These are phyloP conservation scores for Erannis defoliaria DNA, from an alignment of 2,888 invertebrate genomes.

Conservation along the genomic window DNA sequence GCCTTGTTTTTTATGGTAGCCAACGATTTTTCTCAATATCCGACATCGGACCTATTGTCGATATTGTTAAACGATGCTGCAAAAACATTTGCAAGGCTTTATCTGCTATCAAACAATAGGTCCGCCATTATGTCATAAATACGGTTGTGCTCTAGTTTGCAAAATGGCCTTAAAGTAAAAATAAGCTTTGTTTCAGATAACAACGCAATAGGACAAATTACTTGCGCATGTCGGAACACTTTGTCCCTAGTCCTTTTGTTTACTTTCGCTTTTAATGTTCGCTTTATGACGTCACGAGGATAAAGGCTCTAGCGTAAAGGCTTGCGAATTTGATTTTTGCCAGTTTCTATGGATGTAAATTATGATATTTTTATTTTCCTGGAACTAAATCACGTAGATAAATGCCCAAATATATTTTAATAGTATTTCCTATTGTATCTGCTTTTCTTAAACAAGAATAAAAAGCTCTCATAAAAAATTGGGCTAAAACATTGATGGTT, in stretches of 20 bases:
- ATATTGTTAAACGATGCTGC: constrained; percentile 62
- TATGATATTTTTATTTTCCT: constrained; percentile 3
- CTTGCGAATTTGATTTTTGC: constrained; percentile 38
- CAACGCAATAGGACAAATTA: constrained; percentile 73
- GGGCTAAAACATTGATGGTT: too few relatives aligned
- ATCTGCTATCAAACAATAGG: constrained; percentile 61
- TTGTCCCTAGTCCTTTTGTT: constrained; percentile 66
- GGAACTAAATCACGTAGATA: constrained; percentile 6
- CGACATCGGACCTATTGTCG: constrained; percentile 63
- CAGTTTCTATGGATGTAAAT: constrained; percentile 5
- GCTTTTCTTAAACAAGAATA: constrained; percentile 5
- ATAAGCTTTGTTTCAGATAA: constrained; percentile 70
- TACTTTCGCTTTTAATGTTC: constrained; percentile 72
- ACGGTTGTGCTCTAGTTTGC: constrained; percentile 75
- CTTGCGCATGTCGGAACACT: constrained; percentile 74
- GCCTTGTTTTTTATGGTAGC: constrained; percentile 69
- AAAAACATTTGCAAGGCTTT: constrained; percentile 78
- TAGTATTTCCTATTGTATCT: constrained; percentile 1
- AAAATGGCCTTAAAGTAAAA: constrained; percentile 64
- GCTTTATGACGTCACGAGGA: constrained; percentile 51
- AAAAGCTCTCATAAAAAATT: background rate
- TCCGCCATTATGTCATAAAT: constrained; percentile 66
- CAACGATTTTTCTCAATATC: constrained; percentile 63
- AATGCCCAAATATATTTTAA: constrained; percentile 12
- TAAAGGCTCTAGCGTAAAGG: constrained; percentile 34